phyloP scores from a whole-genome alignment of 1,140 invertebrate genomes.

The Metopolophium dirhodum region DNA sequence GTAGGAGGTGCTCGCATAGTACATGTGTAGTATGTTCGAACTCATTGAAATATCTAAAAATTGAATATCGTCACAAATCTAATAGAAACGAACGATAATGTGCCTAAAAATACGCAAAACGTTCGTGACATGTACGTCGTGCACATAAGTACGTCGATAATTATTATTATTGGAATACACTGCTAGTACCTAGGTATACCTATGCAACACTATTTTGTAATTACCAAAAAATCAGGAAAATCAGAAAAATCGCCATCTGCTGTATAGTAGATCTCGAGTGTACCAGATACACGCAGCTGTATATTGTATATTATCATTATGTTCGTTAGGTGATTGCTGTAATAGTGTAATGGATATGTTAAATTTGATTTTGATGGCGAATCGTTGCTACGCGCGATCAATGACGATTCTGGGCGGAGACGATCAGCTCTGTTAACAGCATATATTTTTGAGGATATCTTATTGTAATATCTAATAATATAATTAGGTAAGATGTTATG shows the following conservation, averaged over 20 bases:
- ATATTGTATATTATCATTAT: no score
- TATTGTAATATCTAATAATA: no score
- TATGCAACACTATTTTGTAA: background rate
- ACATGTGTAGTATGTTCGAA: background rate
- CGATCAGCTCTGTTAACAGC: no score
- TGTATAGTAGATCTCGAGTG: background rate
- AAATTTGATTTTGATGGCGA: background rate
- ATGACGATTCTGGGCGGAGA: background rate
- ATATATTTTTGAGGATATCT: background rate
- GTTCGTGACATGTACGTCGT: background rate
- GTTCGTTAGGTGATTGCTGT: no score
- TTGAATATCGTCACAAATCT: background rate
- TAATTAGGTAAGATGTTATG: no score
- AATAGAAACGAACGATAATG: background rate
- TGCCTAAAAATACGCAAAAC: background rate
- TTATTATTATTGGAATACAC: background rate
- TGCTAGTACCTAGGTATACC: background rate
- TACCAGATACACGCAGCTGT: background rate
- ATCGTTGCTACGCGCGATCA: background rate
- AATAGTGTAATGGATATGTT: background rate
- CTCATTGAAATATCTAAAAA: slow-evolving; percentile 5
- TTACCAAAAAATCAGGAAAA: background rate
- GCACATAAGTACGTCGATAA: background rate
- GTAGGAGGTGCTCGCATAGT: background rate
- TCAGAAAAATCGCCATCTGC: background rate